Base-by-base conservation (phyloP, 2,888 invertebrate species). In the Myathropa florea region DNA sequence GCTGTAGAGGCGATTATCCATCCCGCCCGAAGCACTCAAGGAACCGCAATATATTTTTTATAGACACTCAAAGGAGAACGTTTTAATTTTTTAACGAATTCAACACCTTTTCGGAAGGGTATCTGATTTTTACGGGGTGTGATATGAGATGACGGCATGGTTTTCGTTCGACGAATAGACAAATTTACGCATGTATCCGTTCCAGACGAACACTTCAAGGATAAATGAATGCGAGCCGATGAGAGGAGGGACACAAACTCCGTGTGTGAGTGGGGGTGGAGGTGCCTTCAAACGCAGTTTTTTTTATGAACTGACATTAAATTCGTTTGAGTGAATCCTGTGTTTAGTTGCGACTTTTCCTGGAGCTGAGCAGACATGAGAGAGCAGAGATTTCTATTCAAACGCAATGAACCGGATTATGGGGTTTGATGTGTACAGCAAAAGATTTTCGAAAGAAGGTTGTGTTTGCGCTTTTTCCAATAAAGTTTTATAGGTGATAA, bases 11-110 rank as follows among this genome's bases (percentile, higher is more conserved):
- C 36, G 12, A 46, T 46, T 46, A n/a, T 46, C 39, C 18, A n/a
- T 46, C 39, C 18, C 39, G n/a, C 39, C n/a, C 6, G 28, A 46
- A 53, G 14, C 24, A 36, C 26, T 39, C n/a, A 65, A 53, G 21
- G 24, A 55, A 59, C n/a, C 36, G 33, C 24, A 30, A 14, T 24
- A 70, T 46, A 59, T 23, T 33, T 70, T 67, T 67, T 30, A 67
- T 23, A 53, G 53, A 21, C 21, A 68, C 68, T 33, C 33, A 57
- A n/a, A 23, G 3, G 21, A 33, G n/a, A 55, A 21, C 24, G 9
- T 18, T 68, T 57, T 36, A 57, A 60, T 59, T 59, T 70, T 70
- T 70, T 26, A 70, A 24, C 12, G 26, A 9, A 24, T 59, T 23
- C 26, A 26, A 18, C 59, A 36, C 24, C 10, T 60, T 53, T 23